Conservation (phyloP, 2,888 invertebrate genomes). For the Diarsia rubi region DNA sequence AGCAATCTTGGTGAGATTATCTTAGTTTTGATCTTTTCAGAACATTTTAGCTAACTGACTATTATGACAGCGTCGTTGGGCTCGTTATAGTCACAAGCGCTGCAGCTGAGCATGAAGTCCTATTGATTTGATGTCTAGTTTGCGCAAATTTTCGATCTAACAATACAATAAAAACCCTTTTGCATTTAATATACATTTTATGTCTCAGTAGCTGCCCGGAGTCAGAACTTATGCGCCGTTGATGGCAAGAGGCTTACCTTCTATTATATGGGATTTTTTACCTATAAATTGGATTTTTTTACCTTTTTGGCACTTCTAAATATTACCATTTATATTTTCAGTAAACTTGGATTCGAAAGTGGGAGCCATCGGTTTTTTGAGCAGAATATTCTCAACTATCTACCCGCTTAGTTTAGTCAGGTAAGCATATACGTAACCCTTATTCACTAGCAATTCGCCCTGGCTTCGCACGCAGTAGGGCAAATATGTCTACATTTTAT, state of each 20-base stretch:
- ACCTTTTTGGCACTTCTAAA: not conserved
- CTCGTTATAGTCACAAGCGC: not conserved
- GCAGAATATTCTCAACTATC: slow-evolving; percentile 90
- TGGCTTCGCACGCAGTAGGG: not conserved
- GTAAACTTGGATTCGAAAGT: slow-evolving; percentile 97
- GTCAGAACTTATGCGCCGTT: not conserved
- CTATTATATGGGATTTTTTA: not conserved
- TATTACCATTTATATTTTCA: slow-evolving; percentile 84
- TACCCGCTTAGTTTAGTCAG: slow-evolving; percentile 87
- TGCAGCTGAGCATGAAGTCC: not conserved
- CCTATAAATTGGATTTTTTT: not conserved
- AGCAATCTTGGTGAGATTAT: slow-evolving; percentile 94
- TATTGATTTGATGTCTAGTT: not conserved
- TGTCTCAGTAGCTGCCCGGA: not conserved
- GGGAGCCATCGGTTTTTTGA: slow-evolving; percentile 98
- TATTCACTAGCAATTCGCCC: not conserved
- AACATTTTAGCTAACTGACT: not conserved
- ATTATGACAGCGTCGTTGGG: not conserved
- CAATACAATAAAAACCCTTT: not conserved
- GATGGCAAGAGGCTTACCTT: not conserved
- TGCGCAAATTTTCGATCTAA: too few relatives aligned
- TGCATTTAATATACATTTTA: not conserved
- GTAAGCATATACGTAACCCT: slow-evolving; percentile 72
- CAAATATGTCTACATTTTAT: not conserved
- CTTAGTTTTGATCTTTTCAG: not conserved